Evolutionary conservation across 2,888 invertebrate genomes (phyloP).

Genomic region (Tridacna gigas): DNA sequence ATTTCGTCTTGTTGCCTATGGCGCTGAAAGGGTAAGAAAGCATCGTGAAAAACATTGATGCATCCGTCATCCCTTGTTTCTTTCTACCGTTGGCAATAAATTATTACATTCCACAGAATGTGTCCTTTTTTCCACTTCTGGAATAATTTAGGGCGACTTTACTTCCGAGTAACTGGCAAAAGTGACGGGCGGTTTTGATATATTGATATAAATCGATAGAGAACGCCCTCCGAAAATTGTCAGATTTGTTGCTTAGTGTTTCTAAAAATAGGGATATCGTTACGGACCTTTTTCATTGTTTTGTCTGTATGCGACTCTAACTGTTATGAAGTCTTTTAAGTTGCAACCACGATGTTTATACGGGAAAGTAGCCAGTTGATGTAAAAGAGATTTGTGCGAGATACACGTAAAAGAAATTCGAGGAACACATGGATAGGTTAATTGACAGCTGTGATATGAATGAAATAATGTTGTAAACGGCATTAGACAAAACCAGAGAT

Average conservation of each 20-base stretch:
- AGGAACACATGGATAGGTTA: not conserved
- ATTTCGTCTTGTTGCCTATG: too few species aligned
- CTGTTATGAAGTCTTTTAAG: too few species aligned
- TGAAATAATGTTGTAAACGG: not conserved
- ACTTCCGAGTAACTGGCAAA: not conserved
- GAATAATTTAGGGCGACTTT: not conserved
- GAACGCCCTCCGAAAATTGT: too few species aligned
- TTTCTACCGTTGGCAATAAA: not conserved
- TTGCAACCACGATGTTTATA: not conserved
- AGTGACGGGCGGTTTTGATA: slow-evolving; percentile 2
- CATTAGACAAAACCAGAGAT: too few species aligned
- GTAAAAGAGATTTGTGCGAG: not conserved
- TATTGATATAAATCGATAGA: not conserved
- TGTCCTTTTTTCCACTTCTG: not conserved
- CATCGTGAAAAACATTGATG: not conserved
- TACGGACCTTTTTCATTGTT: too few species aligned
- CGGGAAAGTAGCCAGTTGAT: not conserved
- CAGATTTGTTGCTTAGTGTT: too few species aligned
- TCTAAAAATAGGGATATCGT: too few species aligned
- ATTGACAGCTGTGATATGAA: not conserved
- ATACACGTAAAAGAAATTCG: not conserved
- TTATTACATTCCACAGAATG: not conserved
- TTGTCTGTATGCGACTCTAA: too few species aligned
- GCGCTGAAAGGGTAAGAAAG: too few species aligned
- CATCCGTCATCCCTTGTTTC: not conserved